These are phyloP conservation scores for Hetaerina titia DNA, from an alignment of 2,888 invertebrate species.

Conservation along the genomic window DNA sequence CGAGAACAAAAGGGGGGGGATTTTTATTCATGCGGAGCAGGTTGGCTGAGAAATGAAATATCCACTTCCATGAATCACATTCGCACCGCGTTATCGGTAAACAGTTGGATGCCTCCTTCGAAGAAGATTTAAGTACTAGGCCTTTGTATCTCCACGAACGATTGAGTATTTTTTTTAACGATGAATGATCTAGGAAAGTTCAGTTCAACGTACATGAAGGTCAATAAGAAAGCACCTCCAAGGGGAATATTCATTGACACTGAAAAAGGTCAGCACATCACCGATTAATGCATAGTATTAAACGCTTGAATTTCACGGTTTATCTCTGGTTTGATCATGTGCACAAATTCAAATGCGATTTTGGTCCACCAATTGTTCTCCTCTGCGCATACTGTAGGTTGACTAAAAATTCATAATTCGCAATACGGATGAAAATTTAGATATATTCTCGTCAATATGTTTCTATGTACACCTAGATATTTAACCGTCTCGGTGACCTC, in stretches of 20 bases:
- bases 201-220: not conserved
- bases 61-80: slow-evolving; percentile 31
- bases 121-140: slow-evolving; percentile 4
- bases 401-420: too few relatives aligned
- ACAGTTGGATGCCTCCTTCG: not conserved
- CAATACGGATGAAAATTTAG: not conserved
- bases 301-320: not conserved
- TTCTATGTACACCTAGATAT: not conserved
- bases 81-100: slow-evolving; percentile 13
- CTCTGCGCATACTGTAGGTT: too few relatives aligned
- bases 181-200: not conserved
- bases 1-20: not conserved
- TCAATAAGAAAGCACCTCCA: not conserved
- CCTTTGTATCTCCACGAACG: not conserved
- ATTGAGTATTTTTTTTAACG: not conserved
- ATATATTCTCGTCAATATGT: not conserved
- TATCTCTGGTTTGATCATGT: too few relatives aligned
- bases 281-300: not conserved
- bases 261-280: not conserved
- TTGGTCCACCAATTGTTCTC: not conserved
- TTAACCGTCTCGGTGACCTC: not conserved
- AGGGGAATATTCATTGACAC: not conserved
- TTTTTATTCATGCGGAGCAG: slow-evolving; percentile 27
- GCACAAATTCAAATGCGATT: not conserved
- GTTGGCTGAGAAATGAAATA: slow-evolving; percentile 44